These are phyloP conservation scores for Lapara coniferarum DNA, from an alignment of 2,888 invertebrate genomes.

Conservation along the genomic window DNA sequence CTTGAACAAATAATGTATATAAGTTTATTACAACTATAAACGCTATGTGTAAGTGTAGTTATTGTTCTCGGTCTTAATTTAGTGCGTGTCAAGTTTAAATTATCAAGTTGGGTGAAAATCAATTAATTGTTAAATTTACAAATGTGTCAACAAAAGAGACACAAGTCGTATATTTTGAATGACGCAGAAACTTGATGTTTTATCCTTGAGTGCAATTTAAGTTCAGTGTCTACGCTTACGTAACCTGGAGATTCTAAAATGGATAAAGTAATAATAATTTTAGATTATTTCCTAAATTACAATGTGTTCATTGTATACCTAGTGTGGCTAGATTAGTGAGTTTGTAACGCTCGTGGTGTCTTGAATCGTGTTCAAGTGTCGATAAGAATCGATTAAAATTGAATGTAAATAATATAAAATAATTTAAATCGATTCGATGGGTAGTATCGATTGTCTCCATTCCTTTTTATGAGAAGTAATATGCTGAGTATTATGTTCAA, in stretches of 20 bases:
- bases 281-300: slow-evolving; percentile 50
- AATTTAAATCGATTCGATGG: slow-evolving; percentile 44
- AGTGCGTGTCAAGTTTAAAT: slow-evolving; percentile 1
- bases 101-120: background rate
- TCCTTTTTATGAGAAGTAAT: slow-evolving; percentile 35
- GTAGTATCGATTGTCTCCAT: slow-evolving; percentile 44
- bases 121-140: background rate
- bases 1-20: slow-evolving; percentile 32
- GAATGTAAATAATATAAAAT: slow-evolving; percentile 52
- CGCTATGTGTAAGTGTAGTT: slow-evolving; percentile 15
- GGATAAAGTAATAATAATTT: slow-evolving; percentile 22
- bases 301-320: slow-evolving; percentile 76
- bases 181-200: background rate
- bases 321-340: slow-evolving; percentile 72
- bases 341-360: slow-evolving; percentile 55
- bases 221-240: slow-evolving; percentile 29
- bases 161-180: background rate
- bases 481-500: slow-evolving; percentile 30
- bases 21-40: slow-evolving; percentile 32
- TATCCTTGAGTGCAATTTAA: slow-evolving; percentile 15
- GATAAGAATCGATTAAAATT: slow-evolving; percentile 50
- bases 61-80: slow-evolving; percentile 4
- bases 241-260: slow-evolving; percentile 36
- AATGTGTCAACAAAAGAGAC: background rate
- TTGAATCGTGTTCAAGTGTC: slow-evolving; percentile 62